Percentiles rank a stretch among this genome's conserved stretches.
Evolutionary conservation across 2,888 invertebrate genomes (phyloP).

Genomic region (Tetropium fuscum): DNA sequence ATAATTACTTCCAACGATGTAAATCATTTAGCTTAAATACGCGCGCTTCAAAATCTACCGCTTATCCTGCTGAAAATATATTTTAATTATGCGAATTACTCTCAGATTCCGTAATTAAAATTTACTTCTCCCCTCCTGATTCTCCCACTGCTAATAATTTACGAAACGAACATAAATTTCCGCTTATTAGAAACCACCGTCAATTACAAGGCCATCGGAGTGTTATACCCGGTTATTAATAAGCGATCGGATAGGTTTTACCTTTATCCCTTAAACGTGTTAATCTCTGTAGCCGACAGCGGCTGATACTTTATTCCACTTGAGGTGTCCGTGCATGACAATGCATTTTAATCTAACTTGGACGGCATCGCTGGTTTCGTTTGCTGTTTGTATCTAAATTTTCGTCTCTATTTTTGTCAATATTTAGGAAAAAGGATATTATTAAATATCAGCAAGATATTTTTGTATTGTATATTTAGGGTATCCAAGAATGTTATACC

Average conservation of each 20-base stretch:
- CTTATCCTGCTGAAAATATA: background rate
- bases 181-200: background rate
- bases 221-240: slow-evolving; percentile 19
- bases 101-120: background rate
- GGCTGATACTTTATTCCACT: slow-evolving; percentile 40
- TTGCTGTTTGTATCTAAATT: too few relatives aligned
- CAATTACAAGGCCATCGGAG: slow-evolving; percentile 1
- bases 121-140: background rate
- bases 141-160: background rate
- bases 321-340: slow-evolving; percentile 38
- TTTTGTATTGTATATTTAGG: too few relatives aligned
- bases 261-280: slow-evolving; percentile 25
- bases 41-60: too few relatives aligned
- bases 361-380: slow-evolving; percentile 29
- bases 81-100: background rate
- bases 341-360: slow-evolving; percentile 38
- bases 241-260: slow-evolving; percentile 17
- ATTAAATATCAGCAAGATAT: too few relatives aligned
- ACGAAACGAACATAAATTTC: background rate
- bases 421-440: too few relatives aligned
- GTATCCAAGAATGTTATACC: too few relatives aligned
- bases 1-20: too few relatives aligned
- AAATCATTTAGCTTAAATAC: too few relatives aligned
- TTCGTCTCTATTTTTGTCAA: too few relatives aligned
- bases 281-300: slow-evolving; percentile 36